Percentiles rank a stretch among this genome's conserved stretches.
Conservation (phyloP, 2,888 invertebrate species). For the Folsomia manolachei region DNA sequence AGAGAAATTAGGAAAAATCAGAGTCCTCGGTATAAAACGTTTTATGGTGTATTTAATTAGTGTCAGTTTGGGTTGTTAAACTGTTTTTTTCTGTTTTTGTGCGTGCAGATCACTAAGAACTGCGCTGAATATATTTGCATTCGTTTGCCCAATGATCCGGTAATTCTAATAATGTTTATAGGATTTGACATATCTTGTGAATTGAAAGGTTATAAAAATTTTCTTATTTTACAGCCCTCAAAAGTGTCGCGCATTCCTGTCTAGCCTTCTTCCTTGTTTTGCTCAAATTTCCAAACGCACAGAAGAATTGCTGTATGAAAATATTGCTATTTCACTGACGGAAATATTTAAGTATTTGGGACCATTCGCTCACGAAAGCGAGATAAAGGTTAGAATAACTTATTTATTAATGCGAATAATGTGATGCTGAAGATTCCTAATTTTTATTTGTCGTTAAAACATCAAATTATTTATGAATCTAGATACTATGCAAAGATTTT, state of each 20-base stretch:
- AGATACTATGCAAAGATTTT: conserved; percentile 68
- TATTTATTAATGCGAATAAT: background rate
- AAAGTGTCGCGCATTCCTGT: conserved; percentile 74
- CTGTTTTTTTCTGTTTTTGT: background rate
- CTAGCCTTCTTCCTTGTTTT: conserved; percentile 71
- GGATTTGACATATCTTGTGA: background rate
- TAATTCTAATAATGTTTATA: conserved; percentile 19
- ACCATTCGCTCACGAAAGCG: conserved; percentile 68
- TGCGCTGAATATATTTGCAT: conserved; percentile 58
- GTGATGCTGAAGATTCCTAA: background rate
- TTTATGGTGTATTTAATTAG: too few species aligned
- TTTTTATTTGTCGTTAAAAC: background rate
- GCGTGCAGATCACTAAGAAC: conserved; percentile 64
- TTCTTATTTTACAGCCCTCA: conserved; percentile 60
- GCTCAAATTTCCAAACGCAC: conserved; percentile 67
- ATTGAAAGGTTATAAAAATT: background rate
- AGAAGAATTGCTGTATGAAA: conserved; percentile 71
- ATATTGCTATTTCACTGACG: conserved; percentile 63
- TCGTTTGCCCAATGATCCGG: conserved; percentile 44
- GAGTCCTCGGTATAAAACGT: conserved; percentile 59
- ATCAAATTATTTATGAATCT: conserved; percentile 4
- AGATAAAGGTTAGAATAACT: conserved; percentile 60
- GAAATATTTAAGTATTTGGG: conserved; percentile 68
- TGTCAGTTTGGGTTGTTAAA: background rate
- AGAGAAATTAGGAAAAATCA: conserved; percentile 80